A percentile compares a stretch with the other conserved stretches of the same genome.
Conservation (phyloP, 2,797 vertebrate genomes). For the Phrynocephalus forsythii region DNA sequence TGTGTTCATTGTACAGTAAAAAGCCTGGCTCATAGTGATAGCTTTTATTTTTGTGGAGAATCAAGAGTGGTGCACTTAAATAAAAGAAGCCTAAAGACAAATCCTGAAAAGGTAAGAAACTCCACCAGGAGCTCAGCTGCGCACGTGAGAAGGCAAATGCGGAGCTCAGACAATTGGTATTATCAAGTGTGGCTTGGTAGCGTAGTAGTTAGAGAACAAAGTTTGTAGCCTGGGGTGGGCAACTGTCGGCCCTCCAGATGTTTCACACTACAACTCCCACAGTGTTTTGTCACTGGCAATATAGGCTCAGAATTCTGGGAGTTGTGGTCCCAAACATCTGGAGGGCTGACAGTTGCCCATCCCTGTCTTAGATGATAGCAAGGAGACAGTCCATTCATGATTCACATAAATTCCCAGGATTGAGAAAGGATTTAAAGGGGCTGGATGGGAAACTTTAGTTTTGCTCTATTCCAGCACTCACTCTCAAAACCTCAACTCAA, state of each 20-base stretch:
- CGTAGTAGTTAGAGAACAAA: neutral
- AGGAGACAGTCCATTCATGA: neutral
- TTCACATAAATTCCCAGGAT: too few species aligned
- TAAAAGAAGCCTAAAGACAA: neutral
- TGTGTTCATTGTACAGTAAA: neutral
- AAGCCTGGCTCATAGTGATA: neutral
- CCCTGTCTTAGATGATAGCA: too few species aligned
- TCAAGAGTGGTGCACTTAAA: neutral
- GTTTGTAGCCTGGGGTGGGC: neutral
- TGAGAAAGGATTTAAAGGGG: too few species aligned
- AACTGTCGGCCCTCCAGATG: too few species aligned
- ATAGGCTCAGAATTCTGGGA: too few species aligned
- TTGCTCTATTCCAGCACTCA: too few species aligned
- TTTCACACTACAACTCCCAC: too few species aligned
- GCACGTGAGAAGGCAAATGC: neutral
- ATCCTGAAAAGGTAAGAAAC: conserved; percentile 3
- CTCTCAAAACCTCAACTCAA: too few species aligned
- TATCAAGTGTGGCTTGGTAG: neutral
- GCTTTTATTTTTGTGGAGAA: neutral
- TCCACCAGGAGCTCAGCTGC: neutral
- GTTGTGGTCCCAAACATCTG: too few species aligned
- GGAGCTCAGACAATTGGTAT: neutral
- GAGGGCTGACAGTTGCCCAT: too few species aligned
- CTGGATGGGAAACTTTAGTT: too few species aligned
- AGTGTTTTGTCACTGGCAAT: too few species aligned